Base-by-base conservation (phyloP, 2,113 vertebrate species). In the Vulpes ferrilata region DNA sequence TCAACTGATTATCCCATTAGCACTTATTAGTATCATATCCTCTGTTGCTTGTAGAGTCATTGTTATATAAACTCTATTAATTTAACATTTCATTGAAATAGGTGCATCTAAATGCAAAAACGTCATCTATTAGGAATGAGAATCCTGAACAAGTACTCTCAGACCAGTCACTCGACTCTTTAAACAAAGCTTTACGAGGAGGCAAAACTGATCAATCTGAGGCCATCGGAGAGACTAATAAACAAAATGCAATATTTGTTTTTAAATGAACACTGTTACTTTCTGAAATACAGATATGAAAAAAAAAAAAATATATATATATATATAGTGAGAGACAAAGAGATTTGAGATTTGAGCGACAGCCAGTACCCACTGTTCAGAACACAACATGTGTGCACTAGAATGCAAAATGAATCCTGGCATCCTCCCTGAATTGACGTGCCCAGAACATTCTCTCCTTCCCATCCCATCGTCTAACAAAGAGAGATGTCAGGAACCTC, bases 251-350 rank as follows among this genome's bases (percentile, higher is more conserved):
- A 64, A 20, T 32, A 20, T 86, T 79, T 79, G 38, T 76, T 80
- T 95, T 95, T 43, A 51, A 65, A 67, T 12, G 35, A 85, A 85
- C 22, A n/a, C 10, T 23, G 13, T 64, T 32, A 48, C n/a, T 81
- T 87, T 92, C 67, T 88, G 59, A 90, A 97, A 78, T 83, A 62
- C 23, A 94, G 22, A 88, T 87, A 85, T 64, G 13, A 78, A 51
- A 13, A 78, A 51, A 64, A 85, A 35, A 13, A 78, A 51, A 64
- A 85, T 2, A 35, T 43, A 43, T 43, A 43, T 43, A 90, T 90
- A 12, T 15, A 25, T 1, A 7, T 20, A 8, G 17, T 71, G 43
- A 90, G 48, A 38, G 67, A 85, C 55, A 64, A 80, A 57, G 2
- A 67, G 35, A 27, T 19, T 65, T 0, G 11, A 67, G 9, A 5